A percentile compares a stretch with the other conserved stretches of the same genome.
Conservation (phyloP, 2,797 vertebrate species). For the Acanthopagrus latus region DNA sequence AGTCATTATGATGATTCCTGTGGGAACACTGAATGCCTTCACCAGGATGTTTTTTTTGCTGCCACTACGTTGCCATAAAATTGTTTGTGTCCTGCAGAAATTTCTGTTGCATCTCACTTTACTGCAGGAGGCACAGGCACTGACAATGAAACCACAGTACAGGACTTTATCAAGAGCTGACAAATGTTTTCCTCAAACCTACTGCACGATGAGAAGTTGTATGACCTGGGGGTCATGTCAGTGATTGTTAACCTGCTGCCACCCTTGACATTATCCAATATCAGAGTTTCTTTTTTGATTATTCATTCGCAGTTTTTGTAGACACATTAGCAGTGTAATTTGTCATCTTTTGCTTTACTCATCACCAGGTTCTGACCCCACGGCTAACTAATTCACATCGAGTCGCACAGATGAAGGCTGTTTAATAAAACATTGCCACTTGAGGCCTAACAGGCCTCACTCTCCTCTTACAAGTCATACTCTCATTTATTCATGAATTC, state of each 20-base stretch:
- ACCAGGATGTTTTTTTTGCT: constrained; percentile 16
- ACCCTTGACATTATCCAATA: constrained; percentile 26
- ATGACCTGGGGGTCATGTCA: constrained; percentile 33
- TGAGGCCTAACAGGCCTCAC: constrained; percentile 76
- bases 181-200: constrained; percentile 31
- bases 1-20: constrained; percentile 23
- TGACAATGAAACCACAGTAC: constrained; percentile 39
- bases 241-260: constrained; percentile 39
- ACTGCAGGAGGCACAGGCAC: constrained; percentile 13
- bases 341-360: constrained; percentile 66
- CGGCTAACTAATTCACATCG: constrained; percentile 73
- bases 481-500: constrained; percentile 85
- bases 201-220: constrained; percentile 5
- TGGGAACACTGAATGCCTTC: constrained; percentile 17
- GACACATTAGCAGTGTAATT: constrained; percentile 54
- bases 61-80: constrained; percentile 31
- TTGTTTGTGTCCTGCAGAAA: constrained; percentile 43
- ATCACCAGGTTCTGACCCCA: constrained; percentile 69
- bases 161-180: constrained; percentile 32
- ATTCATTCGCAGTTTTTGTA: constrained; percentile 14
- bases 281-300: constrained; percentile 23
- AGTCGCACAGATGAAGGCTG: constrained; percentile 71
- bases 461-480: constrained; percentile 72
- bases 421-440: constrained; percentile 85
- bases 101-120: constrained; percentile 49